Percentiles rank a stretch among this genome's conserved stretches.
Conservation (phyloP, 2,888 invertebrate species). For the Agrochola macilenta region DNA sequence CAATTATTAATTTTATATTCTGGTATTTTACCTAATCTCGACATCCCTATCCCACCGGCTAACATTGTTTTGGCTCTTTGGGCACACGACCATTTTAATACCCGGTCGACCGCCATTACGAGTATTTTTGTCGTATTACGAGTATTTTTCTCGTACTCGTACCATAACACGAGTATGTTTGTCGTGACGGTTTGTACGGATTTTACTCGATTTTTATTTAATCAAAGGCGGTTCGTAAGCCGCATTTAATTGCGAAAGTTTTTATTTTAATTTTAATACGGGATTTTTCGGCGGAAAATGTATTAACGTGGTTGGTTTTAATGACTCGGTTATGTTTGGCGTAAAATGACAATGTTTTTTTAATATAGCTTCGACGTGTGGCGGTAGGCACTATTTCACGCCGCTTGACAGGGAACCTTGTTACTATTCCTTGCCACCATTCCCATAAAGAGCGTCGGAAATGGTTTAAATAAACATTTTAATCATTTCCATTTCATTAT, state of each 20-base stretch:
- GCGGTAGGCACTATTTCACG: background rate
- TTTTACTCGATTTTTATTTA: slow-evolving; percentile 55
- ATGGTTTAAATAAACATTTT: background rate
- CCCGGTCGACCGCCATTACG: slow-evolving; percentile 34
- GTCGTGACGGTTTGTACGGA: slow-evolving; percentile 45
- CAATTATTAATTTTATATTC: too few relatives aligned
- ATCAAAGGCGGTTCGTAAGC: slow-evolving; percentile 51
- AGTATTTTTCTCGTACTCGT: slow-evolving; percentile 33
- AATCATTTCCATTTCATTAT: too few relatives aligned
- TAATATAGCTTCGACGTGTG: too few relatives aligned
- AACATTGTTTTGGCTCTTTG: too few relatives aligned
- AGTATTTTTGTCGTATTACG: slow-evolving; percentile 25
- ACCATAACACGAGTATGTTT: slow-evolving; percentile 42
- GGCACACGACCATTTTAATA: slow-evolving; percentile 34
- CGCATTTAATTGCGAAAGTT: slow-evolving; percentile 59
- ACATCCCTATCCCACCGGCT: too few relatives aligned
- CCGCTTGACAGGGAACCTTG: too few relatives aligned
- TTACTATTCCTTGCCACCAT: background rate
- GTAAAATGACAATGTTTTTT: background rate
- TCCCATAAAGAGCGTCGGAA: too few relatives aligned
- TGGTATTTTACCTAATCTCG: too few relatives aligned
- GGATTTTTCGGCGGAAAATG: slow-evolving; percentile 19
- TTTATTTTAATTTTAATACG: slow-evolving; percentile 45
- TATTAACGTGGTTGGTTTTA: slow-evolving; percentile 36
- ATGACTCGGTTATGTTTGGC: slow-evolving; percentile 23